Conservation (phyloP, 2,888 invertebrate species). For the Limnephilus marmoratus region DNA sequence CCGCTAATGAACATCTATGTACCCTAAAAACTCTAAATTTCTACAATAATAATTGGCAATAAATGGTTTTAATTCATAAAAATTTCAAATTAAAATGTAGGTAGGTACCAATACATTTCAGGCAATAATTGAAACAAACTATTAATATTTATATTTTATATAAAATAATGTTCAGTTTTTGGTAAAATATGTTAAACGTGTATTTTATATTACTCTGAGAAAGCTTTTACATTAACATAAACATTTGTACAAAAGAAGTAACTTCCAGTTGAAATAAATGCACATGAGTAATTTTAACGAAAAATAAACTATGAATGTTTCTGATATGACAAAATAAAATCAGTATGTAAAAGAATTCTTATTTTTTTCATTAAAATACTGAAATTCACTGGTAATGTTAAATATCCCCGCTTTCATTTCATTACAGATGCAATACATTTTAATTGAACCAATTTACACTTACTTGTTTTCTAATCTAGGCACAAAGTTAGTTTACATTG, state of each 20-base stretch:
- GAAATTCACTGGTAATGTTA: conserved; percentile 35
- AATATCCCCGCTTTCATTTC: not conserved
- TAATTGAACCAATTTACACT: conserved; percentile 43
- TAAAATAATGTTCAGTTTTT: conserved; percentile 11
- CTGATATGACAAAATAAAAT: not conserved
- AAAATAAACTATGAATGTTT: not conserved
- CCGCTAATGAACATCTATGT: not conserved
- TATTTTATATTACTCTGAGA: not conserved
- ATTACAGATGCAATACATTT: conserved; percentile 10
- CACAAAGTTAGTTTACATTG: conserved; percentile 51
- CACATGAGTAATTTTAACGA: not conserved
- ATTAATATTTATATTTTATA: not conserved
- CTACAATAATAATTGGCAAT: conserved; percentile 36
- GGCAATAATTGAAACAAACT: not conserved
- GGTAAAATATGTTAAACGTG: conserved; percentile 4
- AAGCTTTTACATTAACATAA: not conserved
- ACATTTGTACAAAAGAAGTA: not conserved
- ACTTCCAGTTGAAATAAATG: not conserved
- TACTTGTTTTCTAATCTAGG: conserved; percentile 45
- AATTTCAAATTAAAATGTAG: not conserved
- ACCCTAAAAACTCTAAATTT: conserved; percentile 11
- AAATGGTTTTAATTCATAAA: not conserved
- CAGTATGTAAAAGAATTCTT: not conserved
- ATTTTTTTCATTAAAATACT: conserved; percentile 20
- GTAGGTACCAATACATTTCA: not conserved